Evolutionary conservation across 1,140 invertebrate genomes (phyloP).

Genomic region (Ceratina calcarata): DNA sequence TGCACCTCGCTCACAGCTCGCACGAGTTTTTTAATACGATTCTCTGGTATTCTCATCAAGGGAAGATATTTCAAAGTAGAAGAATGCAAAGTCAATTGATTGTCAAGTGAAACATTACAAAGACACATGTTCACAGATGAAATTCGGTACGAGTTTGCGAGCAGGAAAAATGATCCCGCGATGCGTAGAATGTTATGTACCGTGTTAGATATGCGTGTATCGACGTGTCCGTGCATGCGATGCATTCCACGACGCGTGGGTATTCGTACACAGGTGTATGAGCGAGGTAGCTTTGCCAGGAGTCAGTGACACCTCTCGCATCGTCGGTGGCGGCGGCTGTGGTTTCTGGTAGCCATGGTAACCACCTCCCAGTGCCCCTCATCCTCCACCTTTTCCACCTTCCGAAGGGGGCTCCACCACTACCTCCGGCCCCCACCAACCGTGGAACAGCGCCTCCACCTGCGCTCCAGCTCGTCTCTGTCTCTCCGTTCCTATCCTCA

Average conservation of each 20-base stretch:
- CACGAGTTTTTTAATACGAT: neutral
- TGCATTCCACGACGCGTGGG: neutral
- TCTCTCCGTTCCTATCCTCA: constrained; percentile 47
- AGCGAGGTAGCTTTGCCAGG: constrained; percentile 69
- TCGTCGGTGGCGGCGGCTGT: constrained; percentile 75
- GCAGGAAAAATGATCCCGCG: constrained; percentile 49
- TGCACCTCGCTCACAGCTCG: neutral
- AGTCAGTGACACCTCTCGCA: constrained; percentile 80
- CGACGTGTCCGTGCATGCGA: neutral
- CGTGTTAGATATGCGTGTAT: neutral
- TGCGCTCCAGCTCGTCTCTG: constrained; percentile 40
- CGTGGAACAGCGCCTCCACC: constrained; percentile 53
- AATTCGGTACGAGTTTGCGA: constrained; percentile 51
- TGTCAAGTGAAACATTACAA: too few relatives aligned
- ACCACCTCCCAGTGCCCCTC: constrained; percentile 68
- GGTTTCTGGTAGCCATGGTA: constrained; percentile 79
- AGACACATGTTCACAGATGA: constrained; percentile 48
- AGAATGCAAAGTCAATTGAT: neutral
- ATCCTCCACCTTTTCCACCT: constrained; percentile 58
- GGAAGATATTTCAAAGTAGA: neutral
- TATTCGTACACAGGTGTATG: constrained; percentile 39
- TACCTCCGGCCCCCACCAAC: constrained; percentile 61
- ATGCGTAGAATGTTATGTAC: constrained; percentile 15
- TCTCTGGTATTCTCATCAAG: too few relatives aligned
- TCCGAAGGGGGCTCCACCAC: constrained; percentile 50